Conservation (phyloP, 2,888 invertebrate species). For the Scaptomyza parva region DNA sequence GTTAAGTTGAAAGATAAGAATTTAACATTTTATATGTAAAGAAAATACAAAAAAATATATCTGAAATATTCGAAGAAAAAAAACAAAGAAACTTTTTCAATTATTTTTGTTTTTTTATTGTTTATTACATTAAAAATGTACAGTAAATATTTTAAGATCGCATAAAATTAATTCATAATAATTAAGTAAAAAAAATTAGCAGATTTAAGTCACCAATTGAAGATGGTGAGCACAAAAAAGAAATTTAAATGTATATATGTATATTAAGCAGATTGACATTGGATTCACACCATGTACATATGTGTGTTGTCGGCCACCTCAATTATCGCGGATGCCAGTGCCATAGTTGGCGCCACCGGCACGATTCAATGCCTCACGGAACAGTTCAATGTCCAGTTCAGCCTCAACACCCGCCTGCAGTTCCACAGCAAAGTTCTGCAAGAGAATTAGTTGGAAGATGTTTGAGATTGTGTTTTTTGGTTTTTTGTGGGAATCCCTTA, state of each 20-base stretch:
- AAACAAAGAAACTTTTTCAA: neutral
- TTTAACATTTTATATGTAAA: constrained; percentile 1
- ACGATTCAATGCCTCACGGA: constrained; percentile 89
- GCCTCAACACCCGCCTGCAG: constrained; percentile 89
- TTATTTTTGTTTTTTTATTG: constrained; percentile 42
- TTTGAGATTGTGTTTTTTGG: too few relatives aligned
- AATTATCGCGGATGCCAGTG: constrained; percentile 88
- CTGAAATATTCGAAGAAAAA: neutral
- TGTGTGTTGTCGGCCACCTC: constrained; percentile 3
- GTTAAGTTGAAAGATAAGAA: neutral
- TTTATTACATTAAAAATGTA: constrained; percentile 74
- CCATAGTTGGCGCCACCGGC: constrained; percentile 93
- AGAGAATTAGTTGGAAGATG: constrained; percentile 9
- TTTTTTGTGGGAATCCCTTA: too few relatives aligned
- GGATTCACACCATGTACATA: neutral
- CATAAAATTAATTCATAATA: constrained; percentile 79
- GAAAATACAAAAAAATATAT: neutral
- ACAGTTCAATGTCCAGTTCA: constrained; percentile 90
- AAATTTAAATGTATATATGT: constrained; percentile 14
- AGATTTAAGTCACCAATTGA: constrained; percentile 69
- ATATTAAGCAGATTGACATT: constrained; percentile 18
- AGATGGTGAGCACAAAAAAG: constrained; percentile 60
- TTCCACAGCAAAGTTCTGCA: constrained; percentile 92
- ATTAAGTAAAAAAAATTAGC: constrained; percentile 66
- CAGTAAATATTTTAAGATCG: constrained; percentile 72